Conservation (phyloP, 2,888 invertebrate species). For the Phyllotreta striolata region DNA sequence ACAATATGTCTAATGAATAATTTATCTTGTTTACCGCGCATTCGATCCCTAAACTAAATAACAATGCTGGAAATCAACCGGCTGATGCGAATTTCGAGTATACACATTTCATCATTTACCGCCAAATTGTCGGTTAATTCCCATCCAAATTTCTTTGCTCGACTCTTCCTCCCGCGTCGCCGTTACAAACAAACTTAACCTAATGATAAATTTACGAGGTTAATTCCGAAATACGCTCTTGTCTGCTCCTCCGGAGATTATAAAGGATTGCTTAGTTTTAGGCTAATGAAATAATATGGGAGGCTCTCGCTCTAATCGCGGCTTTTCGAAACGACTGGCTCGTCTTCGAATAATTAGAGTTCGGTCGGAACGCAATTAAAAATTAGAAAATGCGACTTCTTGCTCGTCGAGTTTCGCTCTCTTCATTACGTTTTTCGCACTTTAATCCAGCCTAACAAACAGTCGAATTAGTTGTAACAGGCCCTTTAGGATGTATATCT, state of each 20-base stretch:
- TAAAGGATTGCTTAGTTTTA: constrained; percentile 10
- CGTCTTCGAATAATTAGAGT: background rate
- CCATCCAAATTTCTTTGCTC: background rate
- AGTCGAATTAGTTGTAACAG: too few species aligned
- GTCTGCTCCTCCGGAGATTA: constrained; percentile 16
- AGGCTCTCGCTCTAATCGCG: constrained; percentile 2
- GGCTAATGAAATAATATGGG: constrained; percentile 7
- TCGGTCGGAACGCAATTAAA: too few species aligned
- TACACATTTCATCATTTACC: background rate
- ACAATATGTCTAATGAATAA: too few species aligned
- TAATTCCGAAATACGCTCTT: constrained; percentile 9
- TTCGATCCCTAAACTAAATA: too few species aligned
- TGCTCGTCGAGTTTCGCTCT: too few species aligned
- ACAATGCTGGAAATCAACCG: too few species aligned
- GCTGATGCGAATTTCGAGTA: background rate
- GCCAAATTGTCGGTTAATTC: background rate
- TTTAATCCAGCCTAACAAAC: too few species aligned
- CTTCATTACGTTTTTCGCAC: too few species aligned
- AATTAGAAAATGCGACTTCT: too few species aligned
- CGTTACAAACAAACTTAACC: constrained; percentile 5
- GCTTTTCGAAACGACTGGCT: background rate
- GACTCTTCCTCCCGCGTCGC: background rate
- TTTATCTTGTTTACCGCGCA: too few species aligned
- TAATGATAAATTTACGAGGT: constrained; percentile 20
- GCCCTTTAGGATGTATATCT: too few species aligned